phyloP scores from a whole-genome alignment of 2,888 invertebrate genomes.

The Amiota communis region DNA sequence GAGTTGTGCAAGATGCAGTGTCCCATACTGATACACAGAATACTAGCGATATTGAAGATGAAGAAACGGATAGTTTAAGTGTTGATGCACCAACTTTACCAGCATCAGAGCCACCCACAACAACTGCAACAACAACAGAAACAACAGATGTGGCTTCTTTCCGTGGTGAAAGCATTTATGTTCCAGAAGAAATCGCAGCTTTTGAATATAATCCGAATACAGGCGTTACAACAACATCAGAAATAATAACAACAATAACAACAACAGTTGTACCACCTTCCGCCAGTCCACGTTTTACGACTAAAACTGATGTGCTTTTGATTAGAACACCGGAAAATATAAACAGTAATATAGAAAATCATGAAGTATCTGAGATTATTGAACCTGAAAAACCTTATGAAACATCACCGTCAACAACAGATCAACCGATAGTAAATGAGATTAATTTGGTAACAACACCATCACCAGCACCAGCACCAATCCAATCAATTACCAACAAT shows the following conservation, averaged over 20 bases:
- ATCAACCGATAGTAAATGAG: constrained; percentile 32
- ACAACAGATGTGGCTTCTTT: not conserved
- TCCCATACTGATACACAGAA: constrained; percentile 17
- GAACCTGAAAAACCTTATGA: too few relatives aligned
- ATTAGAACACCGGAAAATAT: not conserved
- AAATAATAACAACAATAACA: not conserved
- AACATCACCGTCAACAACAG: constrained; percentile 22
- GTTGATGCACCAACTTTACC: constrained; percentile 50
- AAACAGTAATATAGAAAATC: too few relatives aligned
- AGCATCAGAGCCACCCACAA: constrained; percentile 53
- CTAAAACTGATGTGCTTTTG: constrained; percentile 48
- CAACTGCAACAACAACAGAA: too few relatives aligned
- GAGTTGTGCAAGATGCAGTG: constrained; percentile 8
- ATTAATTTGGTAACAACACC: constrained; percentile 34
- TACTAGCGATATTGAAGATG: not conserved
- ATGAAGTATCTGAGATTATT: too few relatives aligned
- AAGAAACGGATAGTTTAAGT: constrained; percentile 32
- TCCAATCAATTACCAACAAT: too few relatives aligned
- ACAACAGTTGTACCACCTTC: not conserved
- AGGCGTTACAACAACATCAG: too few relatives aligned
- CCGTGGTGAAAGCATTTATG: not conserved
- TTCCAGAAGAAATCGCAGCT: not conserved
- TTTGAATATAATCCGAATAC: too few relatives aligned
- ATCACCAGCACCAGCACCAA: constrained; percentile 24
- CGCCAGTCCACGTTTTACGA: constrained; percentile 39